Percentiles rank a stretch among this genome's conserved stretches.
Evolutionary conservation across 2,113 vertebrate species (phyloP).

Genomic region (Telmatochromis bifrenatus): DNA sequence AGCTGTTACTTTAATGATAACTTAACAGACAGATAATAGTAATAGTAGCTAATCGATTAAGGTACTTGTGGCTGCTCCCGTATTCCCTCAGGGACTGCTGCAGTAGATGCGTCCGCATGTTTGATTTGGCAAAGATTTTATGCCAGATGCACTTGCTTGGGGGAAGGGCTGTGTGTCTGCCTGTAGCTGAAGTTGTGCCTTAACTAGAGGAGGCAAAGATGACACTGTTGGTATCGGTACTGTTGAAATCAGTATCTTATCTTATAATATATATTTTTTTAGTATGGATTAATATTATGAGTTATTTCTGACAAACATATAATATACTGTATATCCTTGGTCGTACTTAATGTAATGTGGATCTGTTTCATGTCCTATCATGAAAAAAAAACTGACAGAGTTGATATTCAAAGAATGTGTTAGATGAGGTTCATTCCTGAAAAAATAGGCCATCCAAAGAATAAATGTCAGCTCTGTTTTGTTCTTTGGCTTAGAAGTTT

Average conservation of each 20-base stretch:
- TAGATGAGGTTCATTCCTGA: background rate
- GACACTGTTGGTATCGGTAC: background rate
- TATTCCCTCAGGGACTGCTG: background rate
- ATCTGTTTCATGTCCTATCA: background rate
- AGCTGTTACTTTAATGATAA: background rate
- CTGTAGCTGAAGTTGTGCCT: background rate
- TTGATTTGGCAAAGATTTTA: background rate
- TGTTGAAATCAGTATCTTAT: background rate
- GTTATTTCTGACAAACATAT: background rate
- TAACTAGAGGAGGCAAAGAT: background rate
- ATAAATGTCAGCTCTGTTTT: background rate
- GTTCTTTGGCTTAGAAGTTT: background rate
- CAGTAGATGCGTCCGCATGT: background rate
- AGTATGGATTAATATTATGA: background rate
- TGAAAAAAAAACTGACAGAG: background rate
- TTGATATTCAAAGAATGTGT: background rate
- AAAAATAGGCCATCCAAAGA: background rate
- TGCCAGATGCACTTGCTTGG: background rate
- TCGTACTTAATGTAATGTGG: background rate
- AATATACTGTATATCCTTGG: background rate
- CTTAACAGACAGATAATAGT: background rate
- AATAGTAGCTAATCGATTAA: background rate
- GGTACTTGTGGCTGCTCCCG: background rate
- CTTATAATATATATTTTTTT: background rate
- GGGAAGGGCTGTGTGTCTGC: background rate